Evolutionary conservation across 2,113 vertebrate genomes (phyloP).

Genomic region (Tinamus guttatus): DNA sequence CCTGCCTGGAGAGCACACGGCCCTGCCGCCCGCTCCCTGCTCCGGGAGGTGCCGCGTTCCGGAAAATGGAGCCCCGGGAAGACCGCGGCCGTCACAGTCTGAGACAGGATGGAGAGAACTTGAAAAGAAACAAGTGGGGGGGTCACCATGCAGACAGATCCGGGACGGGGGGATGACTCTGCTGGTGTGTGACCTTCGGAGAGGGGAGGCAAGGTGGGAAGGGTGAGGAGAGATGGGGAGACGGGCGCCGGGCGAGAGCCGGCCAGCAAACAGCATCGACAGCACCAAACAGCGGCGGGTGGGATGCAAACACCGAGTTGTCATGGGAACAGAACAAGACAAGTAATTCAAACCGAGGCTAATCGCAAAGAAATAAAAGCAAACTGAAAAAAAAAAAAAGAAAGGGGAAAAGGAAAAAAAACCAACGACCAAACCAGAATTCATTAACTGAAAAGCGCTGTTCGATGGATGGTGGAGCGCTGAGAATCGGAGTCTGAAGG

Average conservation of each 20-base stretch:
- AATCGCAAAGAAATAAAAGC: conserved; percentile 78
- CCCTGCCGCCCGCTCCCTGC: background rate
- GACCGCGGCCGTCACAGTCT: conserved; percentile 67
- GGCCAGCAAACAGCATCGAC: conserved; percentile 75
- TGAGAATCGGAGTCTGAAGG: conserved; percentile 85
- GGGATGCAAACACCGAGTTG: conserved; percentile 77
- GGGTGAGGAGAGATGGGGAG: conserved; percentile 74
- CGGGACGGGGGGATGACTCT: conserved; percentile 30
- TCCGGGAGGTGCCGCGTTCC: background rate
- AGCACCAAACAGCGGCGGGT: conserved; percentile 75
- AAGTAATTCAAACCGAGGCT: conserved; percentile 77
- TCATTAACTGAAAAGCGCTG: conserved; percentile 62
- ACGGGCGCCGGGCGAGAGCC: conserved; percentile 57
- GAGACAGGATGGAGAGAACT: conserved; percentile 77
- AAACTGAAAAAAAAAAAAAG: conserved; percentile 14
- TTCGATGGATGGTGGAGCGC: conserved; percentile 61
- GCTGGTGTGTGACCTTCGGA: conserved; percentile 51
- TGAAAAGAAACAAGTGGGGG: conserved; percentile 43
- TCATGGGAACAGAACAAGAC: conserved; percentile 85
- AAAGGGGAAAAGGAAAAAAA: background rate
- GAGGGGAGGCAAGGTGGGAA: conserved; percentile 54
- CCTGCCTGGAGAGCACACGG: background rate
- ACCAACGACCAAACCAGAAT: conserved; percentile 17
- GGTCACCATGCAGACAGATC: conserved; percentile 80
- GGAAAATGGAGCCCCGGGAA: conserved; percentile 80